A percentile compares a stretch with the other conserved stretches of the same genome.
Evolutionary conservation across 2,113 vertebrate species (phyloP).

Genomic region (Pseudorectes ferrugineus): DNA sequence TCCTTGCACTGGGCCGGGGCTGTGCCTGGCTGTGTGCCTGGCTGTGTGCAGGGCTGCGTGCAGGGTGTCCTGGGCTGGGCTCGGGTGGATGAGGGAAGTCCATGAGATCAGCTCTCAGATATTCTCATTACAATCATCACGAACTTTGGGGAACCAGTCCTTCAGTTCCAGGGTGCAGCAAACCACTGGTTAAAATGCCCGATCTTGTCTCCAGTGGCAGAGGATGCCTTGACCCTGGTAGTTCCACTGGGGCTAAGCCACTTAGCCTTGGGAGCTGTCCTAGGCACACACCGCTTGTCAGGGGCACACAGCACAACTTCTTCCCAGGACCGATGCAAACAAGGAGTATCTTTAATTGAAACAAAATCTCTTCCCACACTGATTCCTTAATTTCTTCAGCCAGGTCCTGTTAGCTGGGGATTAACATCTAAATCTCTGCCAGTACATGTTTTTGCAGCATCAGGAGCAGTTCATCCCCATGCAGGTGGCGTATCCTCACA

Average conservation of each 20-base stretch:
- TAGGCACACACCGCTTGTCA: background rate
- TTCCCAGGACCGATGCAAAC: background rate
- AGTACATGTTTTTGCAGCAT: background rate
- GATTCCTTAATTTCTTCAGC: background rate
- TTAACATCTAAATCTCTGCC: background rate
- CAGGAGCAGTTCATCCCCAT: background rate
- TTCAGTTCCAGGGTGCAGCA: background rate
- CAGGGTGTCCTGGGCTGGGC: background rate
- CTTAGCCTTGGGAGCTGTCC: background rate
- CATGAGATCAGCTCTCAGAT: accelerated
- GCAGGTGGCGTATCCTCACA: background rate
- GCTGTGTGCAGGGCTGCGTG: background rate
- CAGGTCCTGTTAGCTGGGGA: background rate
- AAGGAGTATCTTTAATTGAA: background rate
- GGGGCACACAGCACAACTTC: background rate
- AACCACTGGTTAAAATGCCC: background rate
- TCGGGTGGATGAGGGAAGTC: background rate
- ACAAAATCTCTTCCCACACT: background rate
- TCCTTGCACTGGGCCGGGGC: background rate
- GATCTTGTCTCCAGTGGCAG: background rate
- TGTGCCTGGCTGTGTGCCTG: background rate
- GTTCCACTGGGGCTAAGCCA: background rate
- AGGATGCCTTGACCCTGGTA: background rate
- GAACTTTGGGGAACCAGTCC: background rate
- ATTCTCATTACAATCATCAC: background rate